These are phyloP conservation scores for Coryphaenoides rupestris DNA, from an alignment of 2,113 vertebrate species.

Conservation along the genomic window DNA sequence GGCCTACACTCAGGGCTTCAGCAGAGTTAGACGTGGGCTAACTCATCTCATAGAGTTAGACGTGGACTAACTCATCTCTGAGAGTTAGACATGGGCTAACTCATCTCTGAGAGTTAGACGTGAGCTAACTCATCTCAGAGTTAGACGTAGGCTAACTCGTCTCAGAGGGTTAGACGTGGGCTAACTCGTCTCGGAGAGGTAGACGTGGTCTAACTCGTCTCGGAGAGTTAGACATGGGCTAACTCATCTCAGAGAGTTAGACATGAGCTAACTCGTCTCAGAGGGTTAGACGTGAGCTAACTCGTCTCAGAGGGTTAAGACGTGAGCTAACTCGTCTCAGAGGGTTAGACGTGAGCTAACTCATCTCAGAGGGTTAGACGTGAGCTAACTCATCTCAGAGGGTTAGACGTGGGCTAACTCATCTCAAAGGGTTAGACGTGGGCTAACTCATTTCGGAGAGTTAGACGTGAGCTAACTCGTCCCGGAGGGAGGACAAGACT, in stretches of 20 bases:
- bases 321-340: conserved; percentile 55
- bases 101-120: conserved; percentile 59
- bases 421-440: conserved; percentile 53
- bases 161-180: conserved; percentile 51
- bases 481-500: conserved; percentile 33
- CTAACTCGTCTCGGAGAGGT: conserved; percentile 61
- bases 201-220: conserved; percentile 55
- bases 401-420: conserved; percentile 54
- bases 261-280: conserved; percentile 55
- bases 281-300: conserved; percentile 51
- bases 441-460: conserved; percentile 60
- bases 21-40: conserved; percentile 52
- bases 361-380: conserved; percentile 59
- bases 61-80: conserved; percentile 55
- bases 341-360: conserved; percentile 53
- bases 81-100: conserved; percentile 53
- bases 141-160: conserved; percentile 55
- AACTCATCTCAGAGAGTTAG: conserved; percentile 61
- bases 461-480: conserved; percentile 55
- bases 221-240: conserved; percentile 51
- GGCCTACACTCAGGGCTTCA: conserved; percentile 66
- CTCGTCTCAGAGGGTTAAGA: conserved; percentile 60
- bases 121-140: conserved; percentile 57
- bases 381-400: conserved; percentile 58
- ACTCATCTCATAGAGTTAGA: conserved; percentile 61